A percentile compares a stretch with the other conserved stretches of the same genome.
Conservation (phyloP, 2,797 vertebrate species). For the Mus caroli region DNA sequence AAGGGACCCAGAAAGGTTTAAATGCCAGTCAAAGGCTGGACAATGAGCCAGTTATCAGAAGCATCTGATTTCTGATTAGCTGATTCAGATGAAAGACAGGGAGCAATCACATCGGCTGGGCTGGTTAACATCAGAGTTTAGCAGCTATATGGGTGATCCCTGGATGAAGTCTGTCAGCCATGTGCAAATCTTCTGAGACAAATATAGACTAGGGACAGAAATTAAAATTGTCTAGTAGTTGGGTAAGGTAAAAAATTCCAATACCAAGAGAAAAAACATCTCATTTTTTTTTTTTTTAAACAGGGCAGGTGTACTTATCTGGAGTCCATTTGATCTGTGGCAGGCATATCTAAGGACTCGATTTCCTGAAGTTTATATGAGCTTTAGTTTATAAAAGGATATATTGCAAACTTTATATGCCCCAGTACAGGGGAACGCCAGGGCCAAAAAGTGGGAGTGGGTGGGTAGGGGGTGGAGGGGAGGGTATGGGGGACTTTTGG, state of each 20-base stretch:
- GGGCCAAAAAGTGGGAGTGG: too few species aligned
- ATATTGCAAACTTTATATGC: too few species aligned
- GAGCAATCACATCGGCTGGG: not conserved
- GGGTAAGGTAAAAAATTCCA: not conserved
- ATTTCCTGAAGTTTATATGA: too few species aligned
- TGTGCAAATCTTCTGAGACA: not conserved
- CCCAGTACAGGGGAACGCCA: too few species aligned
- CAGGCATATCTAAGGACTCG: too few species aligned
- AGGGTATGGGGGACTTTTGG: too few species aligned
- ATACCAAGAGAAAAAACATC: not conserved
- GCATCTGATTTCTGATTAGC: not conserved
- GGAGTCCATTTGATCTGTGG: not conserved
- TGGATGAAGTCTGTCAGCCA: not conserved
- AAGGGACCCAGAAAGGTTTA: not conserved
- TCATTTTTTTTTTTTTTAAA: not conserved
- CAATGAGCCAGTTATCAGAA: not conserved
- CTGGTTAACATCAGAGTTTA: not conserved
- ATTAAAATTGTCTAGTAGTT: not conserved
- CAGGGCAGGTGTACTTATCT: not conserved
- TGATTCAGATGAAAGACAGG: not conserved
- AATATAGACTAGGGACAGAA: not conserved
- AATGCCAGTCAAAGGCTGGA: not conserved
- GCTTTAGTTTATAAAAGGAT: not conserved
- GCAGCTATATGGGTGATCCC: not conserved
- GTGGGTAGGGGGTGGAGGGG: too few species aligned